A percentile compares a stretch with the other conserved stretches of the same genome.
phyloP scores from a whole-genome alignment of 35 echinoderm and acorn worm genomes.

The Ptychodera flava region DNA sequence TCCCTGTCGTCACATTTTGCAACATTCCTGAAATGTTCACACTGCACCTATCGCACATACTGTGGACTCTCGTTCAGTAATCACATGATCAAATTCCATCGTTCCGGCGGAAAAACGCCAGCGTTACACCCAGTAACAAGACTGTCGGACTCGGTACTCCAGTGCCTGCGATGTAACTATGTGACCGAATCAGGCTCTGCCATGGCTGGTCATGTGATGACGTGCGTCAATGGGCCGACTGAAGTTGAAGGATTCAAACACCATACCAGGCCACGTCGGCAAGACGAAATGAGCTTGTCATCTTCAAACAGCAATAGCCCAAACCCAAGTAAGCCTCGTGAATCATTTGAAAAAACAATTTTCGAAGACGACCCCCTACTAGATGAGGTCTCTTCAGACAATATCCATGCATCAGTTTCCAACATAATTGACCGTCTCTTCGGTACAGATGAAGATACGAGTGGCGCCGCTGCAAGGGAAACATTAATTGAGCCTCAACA shows the following conservation, averaged over 20 bases:
- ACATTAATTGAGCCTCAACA: too few relatives aligned
- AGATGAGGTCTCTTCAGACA: not conserved
- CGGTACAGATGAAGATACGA: not conserved
- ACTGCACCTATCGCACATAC: slow-evolving; percentile 31
- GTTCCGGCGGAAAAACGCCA: slow-evolving; percentile 20
- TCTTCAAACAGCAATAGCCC: not conserved
- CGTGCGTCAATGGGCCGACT: not conserved
- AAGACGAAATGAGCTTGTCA: not conserved
- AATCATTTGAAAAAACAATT: not conserved
- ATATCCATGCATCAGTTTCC: not conserved
- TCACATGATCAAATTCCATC: slow-evolving; percentile 68
- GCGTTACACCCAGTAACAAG: slow-evolving; percentile 19
- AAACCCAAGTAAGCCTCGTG: not conserved
- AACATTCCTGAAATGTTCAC: slow-evolving; percentile 12
- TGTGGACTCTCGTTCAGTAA: slow-evolving; percentile 42
- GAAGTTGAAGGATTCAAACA: not conserved
- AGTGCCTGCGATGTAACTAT: not conserved
- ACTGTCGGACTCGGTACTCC: not conserved
- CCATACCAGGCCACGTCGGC: not conserved
- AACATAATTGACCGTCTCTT: not conserved
- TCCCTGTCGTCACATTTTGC: slow-evolving; percentile 28
- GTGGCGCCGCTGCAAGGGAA: too few relatives aligned
- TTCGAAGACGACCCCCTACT: not conserved
- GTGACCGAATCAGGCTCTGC: not conserved
- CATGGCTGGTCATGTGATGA: not conserved